Percentiles rank a stretch among this genome's conserved stretches.
Conservation (phyloP, 2,888 invertebrate genomes). For the Troilus luridus region DNA sequence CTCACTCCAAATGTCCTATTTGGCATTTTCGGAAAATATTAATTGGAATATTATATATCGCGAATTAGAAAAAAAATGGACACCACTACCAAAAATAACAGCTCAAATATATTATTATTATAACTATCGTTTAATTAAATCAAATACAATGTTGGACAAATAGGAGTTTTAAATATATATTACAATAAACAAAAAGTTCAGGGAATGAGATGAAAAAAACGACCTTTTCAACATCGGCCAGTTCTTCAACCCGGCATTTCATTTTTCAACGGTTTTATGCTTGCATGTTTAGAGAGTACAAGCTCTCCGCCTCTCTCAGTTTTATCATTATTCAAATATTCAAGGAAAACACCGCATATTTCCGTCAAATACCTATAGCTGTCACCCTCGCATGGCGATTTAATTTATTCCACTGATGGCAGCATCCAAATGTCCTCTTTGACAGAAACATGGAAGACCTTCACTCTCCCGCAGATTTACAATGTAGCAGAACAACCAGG, state of each 20-base stretch:
- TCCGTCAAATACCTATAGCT: background rate
- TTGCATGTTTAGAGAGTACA: background rate
- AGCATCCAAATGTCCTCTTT: conserved; percentile 25
- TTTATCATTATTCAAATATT: conserved; percentile 36
- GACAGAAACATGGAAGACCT: conserved; percentile 5
- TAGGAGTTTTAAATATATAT: too few species aligned
- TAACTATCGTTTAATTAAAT: too few species aligned
- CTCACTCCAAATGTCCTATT: too few species aligned
- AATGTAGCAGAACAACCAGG: background rate
- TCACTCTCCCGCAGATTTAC: background rate
- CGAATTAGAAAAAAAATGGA: too few species aligned
- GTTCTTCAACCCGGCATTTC: background rate
- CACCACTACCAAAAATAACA: too few species aligned
- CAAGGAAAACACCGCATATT: conserved; percentile 24
- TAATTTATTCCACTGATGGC: conserved; percentile 11
- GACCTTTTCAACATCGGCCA: background rate
- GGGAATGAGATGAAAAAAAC: background rate
- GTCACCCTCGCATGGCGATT: background rate
- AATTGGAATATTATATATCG: too few species aligned
- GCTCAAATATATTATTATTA: too few species aligned
- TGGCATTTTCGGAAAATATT: too few species aligned
- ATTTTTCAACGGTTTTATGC: background rate
- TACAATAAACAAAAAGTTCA: too few species aligned
- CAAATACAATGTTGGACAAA: too few species aligned
- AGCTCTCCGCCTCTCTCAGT: background rate